Evolutionary conservation across 2,888 invertebrate species (phyloP), one percentile per base, ranked within the genome.

Genomic region (Brachyptera putata): DNA sequence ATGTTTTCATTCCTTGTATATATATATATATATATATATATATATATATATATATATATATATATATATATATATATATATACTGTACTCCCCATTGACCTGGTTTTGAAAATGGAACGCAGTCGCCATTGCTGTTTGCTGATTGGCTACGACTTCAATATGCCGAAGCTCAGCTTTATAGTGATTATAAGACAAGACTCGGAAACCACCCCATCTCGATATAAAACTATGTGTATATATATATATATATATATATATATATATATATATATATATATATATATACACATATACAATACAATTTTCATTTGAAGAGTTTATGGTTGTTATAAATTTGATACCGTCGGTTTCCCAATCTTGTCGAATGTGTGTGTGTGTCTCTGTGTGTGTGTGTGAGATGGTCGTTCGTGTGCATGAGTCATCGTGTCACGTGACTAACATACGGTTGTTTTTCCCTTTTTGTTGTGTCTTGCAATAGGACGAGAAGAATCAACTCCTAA

Each of bases 401-500:
- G 37, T 14, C 39, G 56, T 56, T 37, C 55, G 56, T 56, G 48
- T 60, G 61, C 59, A 61, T 61, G 60, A 41, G 53, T 57, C 56
- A n/a, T n/a, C n/a, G 41, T 48, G 58, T 53, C 60, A 60, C 57
- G 50, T 60, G 55, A 66, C 64, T 65, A 66, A 66, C 65, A 62
- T 48, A 63, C 63, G 61, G 55, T 80, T 80, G 82, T 82, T 82
- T n/a, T n/a, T 82, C 83, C 82, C 82, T 84, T 84, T 83, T 83
- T 84, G 83, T 84, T 83, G 83, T 83, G 77, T 77, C 67, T 67
- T 67, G 76, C 80, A 80, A 84, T 87, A 91, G 91, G 91, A 91
- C 85, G 91, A 91, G 87, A 91, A 91, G 87, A 91, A 91, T 84
- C 91, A 91, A 86, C 88, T 91, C 83, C 87, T 92, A 83, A 89